phyloP scores from a whole-genome alignment of 2,113 vertebrate species.

The Nipponia nippon region DNA sequence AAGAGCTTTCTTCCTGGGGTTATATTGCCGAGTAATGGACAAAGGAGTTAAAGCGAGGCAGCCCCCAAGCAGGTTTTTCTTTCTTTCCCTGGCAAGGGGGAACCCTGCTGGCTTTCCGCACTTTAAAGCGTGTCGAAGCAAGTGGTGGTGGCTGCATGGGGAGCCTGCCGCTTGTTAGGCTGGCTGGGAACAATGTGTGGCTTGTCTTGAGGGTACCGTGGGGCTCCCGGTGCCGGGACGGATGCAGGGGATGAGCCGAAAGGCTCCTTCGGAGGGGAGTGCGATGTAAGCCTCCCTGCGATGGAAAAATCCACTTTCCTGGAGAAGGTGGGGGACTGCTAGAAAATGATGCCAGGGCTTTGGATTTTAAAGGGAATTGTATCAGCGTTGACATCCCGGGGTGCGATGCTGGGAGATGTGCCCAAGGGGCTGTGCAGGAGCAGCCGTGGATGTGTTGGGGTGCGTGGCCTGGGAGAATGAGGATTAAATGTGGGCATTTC shows the following conservation, averaged over 20 bases:
- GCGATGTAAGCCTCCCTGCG: neutral
- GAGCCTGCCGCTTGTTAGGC: neutral
- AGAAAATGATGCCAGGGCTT: neutral
- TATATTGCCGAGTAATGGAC: neutral
- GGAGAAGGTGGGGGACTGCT: neutral
- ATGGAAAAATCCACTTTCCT: neutral
- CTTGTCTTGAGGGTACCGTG: rapidly evolving
- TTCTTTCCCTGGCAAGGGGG: neutral
- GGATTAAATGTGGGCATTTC: rapidly evolving
- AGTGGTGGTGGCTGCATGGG: neutral
- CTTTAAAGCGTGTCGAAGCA: rapidly evolving
- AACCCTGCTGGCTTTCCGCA: neutral
- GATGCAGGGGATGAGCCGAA: neutral
- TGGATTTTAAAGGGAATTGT: neutral
- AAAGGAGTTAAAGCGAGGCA: neutral
- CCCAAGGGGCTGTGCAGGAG: neutral
- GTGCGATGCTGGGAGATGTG: neutral
- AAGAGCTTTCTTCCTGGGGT: neutral
- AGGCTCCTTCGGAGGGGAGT: neutral
- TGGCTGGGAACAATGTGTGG: neutral
- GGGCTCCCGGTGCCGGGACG: neutral
- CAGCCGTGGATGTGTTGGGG: neutral
- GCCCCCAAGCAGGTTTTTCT: neutral
- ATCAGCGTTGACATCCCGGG: rapidly evolving
- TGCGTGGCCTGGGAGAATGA: neutral